Evolutionary conservation across 2,888 invertebrate species (phyloP), one percentile per base, ranked within the genome.

Genomic region (Plagodis pulveraria): DNA sequence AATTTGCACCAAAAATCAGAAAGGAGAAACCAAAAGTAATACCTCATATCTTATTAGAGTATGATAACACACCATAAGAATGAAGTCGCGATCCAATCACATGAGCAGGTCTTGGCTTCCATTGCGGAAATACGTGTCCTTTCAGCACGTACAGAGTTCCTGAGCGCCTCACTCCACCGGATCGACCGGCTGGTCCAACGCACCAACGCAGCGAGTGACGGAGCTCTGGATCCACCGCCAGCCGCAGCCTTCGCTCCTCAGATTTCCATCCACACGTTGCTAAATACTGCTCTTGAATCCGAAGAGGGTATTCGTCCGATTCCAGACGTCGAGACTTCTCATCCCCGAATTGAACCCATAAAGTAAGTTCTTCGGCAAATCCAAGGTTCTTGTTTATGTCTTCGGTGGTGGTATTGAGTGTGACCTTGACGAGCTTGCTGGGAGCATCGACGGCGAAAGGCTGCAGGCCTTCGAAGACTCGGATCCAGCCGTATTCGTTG

Each of bases 91-190:
- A 94, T 65, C 94, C 95, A 73, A 94, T 89, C 58, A 95, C 86
- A 67, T 94, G 93, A 40, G 95, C 89, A 36, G 93, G 90, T 66
- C 95, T 89, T 53, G 93, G 90, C 77, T 94, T 94, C 95, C 95
- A 95, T 77, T 95, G 95, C 42, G 95, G 95, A 70, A 95, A 94
- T 49, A 95, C 95, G 67, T 95, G 93, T 47, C 95, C 95, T 80
- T 95, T 95, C 50, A 95, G 82, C 47, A 95, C 92, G 67, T 94
- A 87, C 47, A 94, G 81, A 56, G 93, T 94, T 34, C 94, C 91
- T 53, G 94, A 92, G 38, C 80, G 80, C 11, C 84, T 66, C 6
- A 89, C 83, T 41, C 88, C 94, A 43, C 91, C 83, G 8, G 89
- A 85, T 4, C 91, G 87, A 0, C 87, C 87, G 32, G 93, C 88